A percentile compares a stretch with the other conserved stretches of the same genome.
Evolutionary conservation across 2,797 vertebrate genomes (phyloP).

Genomic region (Fistularia tabacaria): DNA sequence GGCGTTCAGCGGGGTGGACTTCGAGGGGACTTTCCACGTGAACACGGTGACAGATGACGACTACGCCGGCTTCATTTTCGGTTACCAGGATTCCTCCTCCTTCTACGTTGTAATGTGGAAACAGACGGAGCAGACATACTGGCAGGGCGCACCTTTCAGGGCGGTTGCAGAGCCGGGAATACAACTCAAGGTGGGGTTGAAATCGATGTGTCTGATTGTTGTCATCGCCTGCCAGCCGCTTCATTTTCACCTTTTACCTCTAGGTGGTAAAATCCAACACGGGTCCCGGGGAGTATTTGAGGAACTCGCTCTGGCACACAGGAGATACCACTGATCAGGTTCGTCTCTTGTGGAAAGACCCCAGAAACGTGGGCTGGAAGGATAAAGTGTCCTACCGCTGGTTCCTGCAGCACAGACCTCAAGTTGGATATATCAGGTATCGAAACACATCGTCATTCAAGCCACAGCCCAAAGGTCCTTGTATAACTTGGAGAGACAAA

Average conservation of each 20-base stretch:
- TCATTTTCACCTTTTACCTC: not conserved
- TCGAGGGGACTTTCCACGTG: conserved; percentile 97
- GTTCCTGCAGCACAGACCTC: conserved; percentile 96
- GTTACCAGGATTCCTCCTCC: conserved; percentile 97
- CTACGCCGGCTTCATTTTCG: conserved; percentile 97
- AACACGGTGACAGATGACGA: conserved; percentile 96
- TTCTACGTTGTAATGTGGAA: conserved; percentile 99
- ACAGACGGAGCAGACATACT: conserved; percentile 98
- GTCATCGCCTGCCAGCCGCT: not conserved
- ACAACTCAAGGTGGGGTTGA: conserved; percentile 87
- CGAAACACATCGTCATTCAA: conserved; percentile 6
- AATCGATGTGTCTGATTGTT: not conserved
- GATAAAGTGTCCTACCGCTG: conserved; percentile 98
- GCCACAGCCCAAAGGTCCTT: too few species aligned
- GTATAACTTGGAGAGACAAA: too few species aligned
- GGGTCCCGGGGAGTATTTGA: conserved; percentile 92
- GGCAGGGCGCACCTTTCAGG: conserved; percentile 96
- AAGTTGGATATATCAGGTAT: conserved; percentile 98
- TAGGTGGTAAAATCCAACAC: conserved; percentile 97
- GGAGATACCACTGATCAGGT: conserved; percentile 92
- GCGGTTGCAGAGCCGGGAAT: conserved; percentile 97
- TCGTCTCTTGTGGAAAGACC: conserved; percentile 95
- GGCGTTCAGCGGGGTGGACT: conserved; percentile 96
- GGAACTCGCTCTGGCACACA: conserved; percentile 98
- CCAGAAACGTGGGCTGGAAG: conserved; percentile 96